Percentiles rank a stretch among this genome's conserved stretches.
phyloP scores from a whole-genome alignment of 1,140 invertebrate genomes.

The Drosophila rufa region DNA sequence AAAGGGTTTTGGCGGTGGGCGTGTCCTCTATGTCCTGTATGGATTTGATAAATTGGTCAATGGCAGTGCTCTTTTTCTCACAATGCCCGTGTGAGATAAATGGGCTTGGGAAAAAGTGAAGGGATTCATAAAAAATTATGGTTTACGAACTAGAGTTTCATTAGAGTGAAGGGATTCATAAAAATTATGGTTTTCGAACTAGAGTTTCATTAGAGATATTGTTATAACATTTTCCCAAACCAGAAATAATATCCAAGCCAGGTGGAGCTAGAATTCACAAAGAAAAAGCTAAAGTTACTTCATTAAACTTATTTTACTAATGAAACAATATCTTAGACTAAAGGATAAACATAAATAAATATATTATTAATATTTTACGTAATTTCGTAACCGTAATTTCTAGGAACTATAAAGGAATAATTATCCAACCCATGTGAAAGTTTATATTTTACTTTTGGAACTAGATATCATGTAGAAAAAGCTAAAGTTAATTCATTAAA shows the following conservation, averaged over 20 bases:
- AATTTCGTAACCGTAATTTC: no score
- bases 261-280: no score
- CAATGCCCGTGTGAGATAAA: conserved; percentile 10
- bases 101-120: conserved; percentile 25
- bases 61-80: conserved; percentile 28
- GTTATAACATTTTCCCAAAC: neutral
- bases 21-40: conserved; percentile 42
- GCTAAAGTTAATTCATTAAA: no score
- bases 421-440: no score
- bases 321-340: no score
- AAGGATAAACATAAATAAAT: no score
- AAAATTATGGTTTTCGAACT: neutral
- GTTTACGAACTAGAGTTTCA: neutral
- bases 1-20: conserved; percentile 63
- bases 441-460: no score
- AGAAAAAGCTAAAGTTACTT: no score
- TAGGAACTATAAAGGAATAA: no score
- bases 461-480: no score
- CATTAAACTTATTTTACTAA: neutral
- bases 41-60: conserved; percentile 62
- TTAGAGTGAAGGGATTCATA: neutral
- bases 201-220: neutral
- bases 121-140: neutral
- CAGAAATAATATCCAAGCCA: neutral
- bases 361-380: no score